Base-by-base conservation (phyloP, 1,140 invertebrate genomes). In the Ceratosolen fusciceps region DNA sequence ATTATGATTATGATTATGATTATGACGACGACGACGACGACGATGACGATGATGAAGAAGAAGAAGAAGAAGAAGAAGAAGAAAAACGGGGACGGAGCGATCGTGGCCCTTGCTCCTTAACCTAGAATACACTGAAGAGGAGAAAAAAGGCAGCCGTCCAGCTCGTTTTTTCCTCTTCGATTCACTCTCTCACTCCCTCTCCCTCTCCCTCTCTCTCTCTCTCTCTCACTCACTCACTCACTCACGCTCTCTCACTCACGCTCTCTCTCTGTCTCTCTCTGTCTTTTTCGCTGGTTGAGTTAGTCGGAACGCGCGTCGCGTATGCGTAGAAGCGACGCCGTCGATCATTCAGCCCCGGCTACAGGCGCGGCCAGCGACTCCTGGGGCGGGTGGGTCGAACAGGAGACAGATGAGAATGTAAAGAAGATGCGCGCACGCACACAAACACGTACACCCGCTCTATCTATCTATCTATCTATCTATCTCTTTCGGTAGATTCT, bases 91-190 rank as follows among this genome's bases (percentile, higher is more conserved):
- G 60, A 65, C 60, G 67, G 39, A 49, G 67, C 67, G 67, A 43
- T 70, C 26, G 31, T 62, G 54, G 49, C 68, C 68, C 71, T 70
- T 74, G 49, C 24, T 67, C 47, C 60, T 58, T 70, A 70, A 70
- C 67, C 67, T 70, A 70, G 5, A 65, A 70, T 26, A 47, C 12
- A 24, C n/a, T 21, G 5, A 54, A n/a, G 72, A 54, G 49, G 60
- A 37, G 31, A 37, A 65, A 65, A 37, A 65, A 65, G n/a, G 19
- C 60, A 37, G 31, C 34, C 60, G 60, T 65, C 60, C 31, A 37
- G 60, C 34, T 65, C 31, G 16, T 37, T 65, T 34, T 19, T 24
- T 56, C 26, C n/a, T 65, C n/a, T 65, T 37, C n/a, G n/a, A n/a
- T n/a, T n/a, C n/a, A n/a, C n/a, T n/a, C n/a, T n/a, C n/a, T n/a